Percentiles rank a stretch among this genome's conserved stretches.
phyloP scores from a whole-genome alignment of 1,140 invertebrate species.

The Drosophila subpulchrella region DNA sequence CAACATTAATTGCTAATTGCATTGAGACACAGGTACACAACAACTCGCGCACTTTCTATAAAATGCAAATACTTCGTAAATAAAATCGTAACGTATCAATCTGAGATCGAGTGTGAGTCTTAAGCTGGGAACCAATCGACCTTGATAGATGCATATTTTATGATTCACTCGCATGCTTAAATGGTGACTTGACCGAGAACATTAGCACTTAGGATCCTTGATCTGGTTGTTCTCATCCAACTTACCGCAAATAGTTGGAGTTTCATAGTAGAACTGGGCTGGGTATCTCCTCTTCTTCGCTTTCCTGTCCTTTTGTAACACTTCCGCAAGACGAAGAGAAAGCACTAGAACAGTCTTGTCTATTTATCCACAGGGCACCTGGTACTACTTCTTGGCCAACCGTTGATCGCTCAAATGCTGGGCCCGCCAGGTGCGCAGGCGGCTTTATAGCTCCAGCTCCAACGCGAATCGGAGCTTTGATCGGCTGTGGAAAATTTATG shows the following conservation, averaged over 20 bases:
- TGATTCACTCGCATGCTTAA: conserved; percentile 36
- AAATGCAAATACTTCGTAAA: conserved; percentile 67
- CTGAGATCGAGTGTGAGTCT: conserved; percentile 27
- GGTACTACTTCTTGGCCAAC: conserved; percentile 38
- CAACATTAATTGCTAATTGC: conserved; percentile 73
- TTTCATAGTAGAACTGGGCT: conserved; percentile 46
- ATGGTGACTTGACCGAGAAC: conserved; percentile 11
- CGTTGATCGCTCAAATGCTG: conserved; percentile 72
- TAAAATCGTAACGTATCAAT: conserved; percentile 51
- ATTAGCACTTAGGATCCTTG: conserved; percentile 11
- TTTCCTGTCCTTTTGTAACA: conserved; percentile 7
- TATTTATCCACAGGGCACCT: conserved; percentile 14
- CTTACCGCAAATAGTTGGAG: conserved; percentile 71
- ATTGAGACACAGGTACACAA: conserved; percentile 49
- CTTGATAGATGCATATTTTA: conserved; percentile 38
- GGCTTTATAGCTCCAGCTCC: conserved; percentile 60
- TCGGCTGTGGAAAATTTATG: conserved; percentile 62
- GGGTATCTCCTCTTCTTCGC: conserved; percentile 3
- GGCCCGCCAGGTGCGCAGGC: conserved; percentile 62
- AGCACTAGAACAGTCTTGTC: background rate
- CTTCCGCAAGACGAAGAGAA: conserved; percentile 31
- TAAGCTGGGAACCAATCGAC: conserved; percentile 64
- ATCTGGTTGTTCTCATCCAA: conserved; percentile 7
- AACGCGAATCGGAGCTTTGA: conserved; percentile 37
- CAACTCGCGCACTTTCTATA: conserved; percentile 66